Percentiles rank a stretch among this genome's conserved stretches.
These are phyloP conservation scores for Casuarius casuarius DNA, from an alignment of 2,113 vertebrate genomes.

Conservation along the genomic window DNA sequence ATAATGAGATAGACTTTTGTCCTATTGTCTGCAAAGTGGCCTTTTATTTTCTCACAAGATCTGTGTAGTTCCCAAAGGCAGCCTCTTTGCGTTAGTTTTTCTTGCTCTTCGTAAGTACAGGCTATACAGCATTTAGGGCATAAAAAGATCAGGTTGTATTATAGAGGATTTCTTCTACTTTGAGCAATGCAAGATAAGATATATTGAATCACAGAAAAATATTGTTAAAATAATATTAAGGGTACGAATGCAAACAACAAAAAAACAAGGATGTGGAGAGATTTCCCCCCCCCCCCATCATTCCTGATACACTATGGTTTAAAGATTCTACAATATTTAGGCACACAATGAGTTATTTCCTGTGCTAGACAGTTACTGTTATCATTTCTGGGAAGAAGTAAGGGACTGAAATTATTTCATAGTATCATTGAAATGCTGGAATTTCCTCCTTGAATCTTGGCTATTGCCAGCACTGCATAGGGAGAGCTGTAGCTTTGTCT, in stretches of 20 bases:
- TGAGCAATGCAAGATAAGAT: background rate
- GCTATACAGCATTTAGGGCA: background rate
- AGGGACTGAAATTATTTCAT: background rate
- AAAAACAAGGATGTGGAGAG: background rate
- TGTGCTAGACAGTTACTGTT: background rate
- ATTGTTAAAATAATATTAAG: constrained; percentile 13
- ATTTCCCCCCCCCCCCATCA: background rate
- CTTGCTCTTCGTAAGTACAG: constrained; percentile 21
- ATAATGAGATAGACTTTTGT: constrained; percentile 29
- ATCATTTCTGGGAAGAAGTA: background rate
- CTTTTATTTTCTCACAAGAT: constrained; percentile 55
- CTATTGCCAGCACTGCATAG: background rate
- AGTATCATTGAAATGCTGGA: background rate
- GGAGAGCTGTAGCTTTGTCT: background rate
- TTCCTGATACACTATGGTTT: background rate
- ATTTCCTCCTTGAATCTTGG: background rate
- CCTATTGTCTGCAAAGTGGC: constrained; percentile 13
- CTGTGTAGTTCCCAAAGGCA: constrained; percentile 32
- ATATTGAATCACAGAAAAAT: background rate
- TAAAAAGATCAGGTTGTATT: background rate
- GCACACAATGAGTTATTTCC: background rate
- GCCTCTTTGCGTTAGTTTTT: constrained; percentile 2
- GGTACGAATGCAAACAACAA: background rate
- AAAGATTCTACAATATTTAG: background rate
- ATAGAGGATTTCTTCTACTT: background rate